Evolutionary conservation across 2,797 vertebrate species (phyloP), one percentile per base, ranked within the genome.

Genomic region (Sebastiscus albofasciatus): DNA sequence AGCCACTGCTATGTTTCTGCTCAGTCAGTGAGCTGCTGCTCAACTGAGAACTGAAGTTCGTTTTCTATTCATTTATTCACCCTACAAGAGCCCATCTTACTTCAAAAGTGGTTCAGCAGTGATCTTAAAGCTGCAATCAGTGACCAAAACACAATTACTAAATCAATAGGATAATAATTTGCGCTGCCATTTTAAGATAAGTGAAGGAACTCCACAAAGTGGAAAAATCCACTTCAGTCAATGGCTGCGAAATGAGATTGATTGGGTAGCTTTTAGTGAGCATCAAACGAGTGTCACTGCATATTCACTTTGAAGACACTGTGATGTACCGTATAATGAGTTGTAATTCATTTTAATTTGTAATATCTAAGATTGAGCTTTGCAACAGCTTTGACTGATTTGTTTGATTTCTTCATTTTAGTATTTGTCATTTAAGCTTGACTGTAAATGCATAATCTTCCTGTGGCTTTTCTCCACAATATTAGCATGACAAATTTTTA

Each of bases 121-220:
- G 55, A 64, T 79, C 26, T 73, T 55, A 46, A 81, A 83, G 76
- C 67, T 67, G 61, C 49, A 87, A 61, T 84, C 66, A 85, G 77
- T 49, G 22, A 61, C 39, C 79, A 70, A 75, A 88, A 86, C 61
- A 75, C 73, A 80, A 80, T 89, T 34, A 67, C 58, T 65, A 16
- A 86, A 90, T 85, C 75, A 89, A 84, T 80, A 24, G 52, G 49
- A 66, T 77, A 33, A 74, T 84, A 54, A 86, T 88, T 85, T 60
- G 16, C 26, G 1, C 49, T 73, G 61, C 66, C 31, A 54, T 83
- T 42, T 80, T 84, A 56, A 73, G 68, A 82, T 67, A 52, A 80
- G 66, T 80, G 49, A 77, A 62, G 52, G 56, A 73, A 70, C 61
- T 62, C 73, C 14, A n/a, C 10, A 24, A 81, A 59, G 61, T 70